Base-by-base conservation (phyloP, 2,797 vertebrate genomes). In the Eidolon dupreanum region DNA sequence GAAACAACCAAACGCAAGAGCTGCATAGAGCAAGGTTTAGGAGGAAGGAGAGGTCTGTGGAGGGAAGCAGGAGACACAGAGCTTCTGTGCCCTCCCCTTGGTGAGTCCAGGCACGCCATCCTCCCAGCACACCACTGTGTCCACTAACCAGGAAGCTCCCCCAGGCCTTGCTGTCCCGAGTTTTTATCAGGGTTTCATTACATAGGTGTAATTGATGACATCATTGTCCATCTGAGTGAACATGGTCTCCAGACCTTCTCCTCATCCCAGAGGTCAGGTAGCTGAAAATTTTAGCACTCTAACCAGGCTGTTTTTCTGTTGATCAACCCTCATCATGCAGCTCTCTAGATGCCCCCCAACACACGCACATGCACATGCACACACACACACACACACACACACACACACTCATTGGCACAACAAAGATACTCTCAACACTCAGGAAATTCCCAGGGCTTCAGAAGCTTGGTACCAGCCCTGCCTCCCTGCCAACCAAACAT, bases 131-230 rank as follows among this genome's bases (percentile, higher is more conserved):
- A 19, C 12, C 13, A 13, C 7, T 11, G 38, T 73, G 8, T 33
- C 89, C 81, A 74, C 68, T 57, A 36, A 11, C 24, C 28, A 73
- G 65, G 85, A 87, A 74, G 41, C 41, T n/a, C 28, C 31, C 22
- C 57, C 33, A 6, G 41, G 71, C 26, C 57, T 88, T 55, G 77
- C 51, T 74, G 43, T 61, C 43, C 66, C 55, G 24, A 75, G 26
- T 53, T 93, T 61, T 73, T 74, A 68, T 71, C 36, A 61, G 46
- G 28, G 24, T 95, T 91, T 96, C 31, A 77, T 78, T 75, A 63
- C 5, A 26, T 49, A 24, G 20, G 28, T 73, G 53, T 51, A 46
- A 81, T 36, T 77, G 41, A 71, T 85, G 74, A 75, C 94, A 92
- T 85, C 13, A 71, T 33, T 85, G 61, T 24, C 57, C 20, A 19